A percentile compares a stretch with the other conserved stretches of the same genome.
phyloP scores from a whole-genome alignment of 2,113 vertebrate species.

The Cranoglanis bouderius region DNA sequence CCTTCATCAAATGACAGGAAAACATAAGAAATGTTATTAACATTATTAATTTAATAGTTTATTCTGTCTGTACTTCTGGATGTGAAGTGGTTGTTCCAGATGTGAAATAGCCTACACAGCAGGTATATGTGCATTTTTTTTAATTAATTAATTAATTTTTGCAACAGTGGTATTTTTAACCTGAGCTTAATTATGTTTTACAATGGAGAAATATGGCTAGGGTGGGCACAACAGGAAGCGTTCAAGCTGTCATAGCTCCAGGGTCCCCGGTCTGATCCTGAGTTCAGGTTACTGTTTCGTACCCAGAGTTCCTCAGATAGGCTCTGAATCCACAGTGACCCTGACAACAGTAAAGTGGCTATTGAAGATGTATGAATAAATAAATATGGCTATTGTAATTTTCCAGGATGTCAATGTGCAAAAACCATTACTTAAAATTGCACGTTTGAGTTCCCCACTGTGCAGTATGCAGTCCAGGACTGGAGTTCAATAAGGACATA shows the following conservation, averaged over 20 bases:
- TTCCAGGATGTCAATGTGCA: background rate
- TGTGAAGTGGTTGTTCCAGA: background rate
- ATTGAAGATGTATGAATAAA: background rate
- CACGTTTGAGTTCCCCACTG: background rate
- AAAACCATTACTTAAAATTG: background rate
- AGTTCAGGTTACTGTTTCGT: background rate
- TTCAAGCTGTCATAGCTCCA: background rate
- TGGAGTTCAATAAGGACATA: constrained; percentile 3
- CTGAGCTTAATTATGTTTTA: background rate
- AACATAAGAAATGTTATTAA: background rate
- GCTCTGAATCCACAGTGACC: background rate
- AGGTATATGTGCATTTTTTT: background rate
- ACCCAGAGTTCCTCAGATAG: background rate
- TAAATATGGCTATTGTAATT: background rate
- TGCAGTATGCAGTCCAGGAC: background rate
- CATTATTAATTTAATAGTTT: background rate
- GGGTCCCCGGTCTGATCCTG: background rate
- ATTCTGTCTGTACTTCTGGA: background rate
- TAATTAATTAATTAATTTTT: too few species aligned
- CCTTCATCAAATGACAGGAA: background rate
- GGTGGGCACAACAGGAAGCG: background rate
- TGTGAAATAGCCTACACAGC: background rate
- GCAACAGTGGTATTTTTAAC: constrained; percentile 1
- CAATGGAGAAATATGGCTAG: background rate
- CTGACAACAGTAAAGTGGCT: background rate